Percentiles rank a stretch among this genome's conserved stretches.
Evolutionary conservation across 92 coral and sea anemone genomes (phyloP).

Genomic region (Plumapathes pennacea): DNA sequence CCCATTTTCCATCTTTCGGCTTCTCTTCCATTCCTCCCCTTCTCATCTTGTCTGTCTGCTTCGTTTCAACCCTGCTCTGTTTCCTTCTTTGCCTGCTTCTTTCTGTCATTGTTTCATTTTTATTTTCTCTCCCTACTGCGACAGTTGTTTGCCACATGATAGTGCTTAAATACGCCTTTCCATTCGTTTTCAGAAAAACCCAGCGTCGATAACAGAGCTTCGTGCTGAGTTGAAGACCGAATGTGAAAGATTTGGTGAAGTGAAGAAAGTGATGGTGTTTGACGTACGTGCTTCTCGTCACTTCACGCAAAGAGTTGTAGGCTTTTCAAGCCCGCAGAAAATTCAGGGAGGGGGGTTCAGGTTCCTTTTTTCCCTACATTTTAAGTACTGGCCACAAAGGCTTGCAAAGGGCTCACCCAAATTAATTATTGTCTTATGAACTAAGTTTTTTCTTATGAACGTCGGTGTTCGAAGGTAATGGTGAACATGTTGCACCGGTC

Average conservation of each 20-base stretch:
- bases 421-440: neutral
- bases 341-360: neutral
- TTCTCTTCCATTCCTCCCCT: too few species aligned
- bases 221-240: constrained; percentile 82
- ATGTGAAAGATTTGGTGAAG: constrained; percentile 96
- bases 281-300: constrained; percentile 68
- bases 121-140: neutral
- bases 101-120: neutral
- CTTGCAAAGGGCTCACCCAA: too few species aligned
- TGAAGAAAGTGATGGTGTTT: constrained; percentile 91
- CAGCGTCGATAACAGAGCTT: constrained; percentile 59
- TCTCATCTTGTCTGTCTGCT: neutral
- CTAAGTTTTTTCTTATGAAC: too few species aligned
- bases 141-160: neutral
- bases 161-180: neutral
- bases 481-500: too few species aligned
- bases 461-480: too few species aligned
- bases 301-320: neutral
- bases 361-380: too few species aligned
- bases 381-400: too few species aligned
- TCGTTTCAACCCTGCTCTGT: neutral
- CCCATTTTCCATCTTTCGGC: too few species aligned
- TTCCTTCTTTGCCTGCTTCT: neutral
- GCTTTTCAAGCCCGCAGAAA: neutral
- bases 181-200: constrained; percentile 65